Evolutionary conservation across 1,140 invertebrate species (phyloP).

Genomic region (Drosophila sulfurigaster): DNA sequence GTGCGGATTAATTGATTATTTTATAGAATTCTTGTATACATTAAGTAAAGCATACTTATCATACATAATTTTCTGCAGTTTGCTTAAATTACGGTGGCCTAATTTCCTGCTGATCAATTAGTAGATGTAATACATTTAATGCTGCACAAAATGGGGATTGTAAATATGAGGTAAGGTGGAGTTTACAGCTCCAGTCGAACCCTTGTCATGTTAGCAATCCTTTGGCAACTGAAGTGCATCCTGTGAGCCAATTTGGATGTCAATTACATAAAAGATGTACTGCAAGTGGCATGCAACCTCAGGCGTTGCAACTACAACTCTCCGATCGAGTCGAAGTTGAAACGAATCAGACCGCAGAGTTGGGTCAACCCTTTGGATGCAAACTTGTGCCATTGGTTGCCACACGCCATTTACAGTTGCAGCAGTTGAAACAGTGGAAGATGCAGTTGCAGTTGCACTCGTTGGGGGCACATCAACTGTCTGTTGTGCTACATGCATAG

Average conservation of each 20-base stretch:
- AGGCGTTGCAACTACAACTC: no score
- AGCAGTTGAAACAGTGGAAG: background rate
- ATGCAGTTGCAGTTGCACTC: background rate
- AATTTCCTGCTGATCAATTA: no score
- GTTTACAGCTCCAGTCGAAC: background rate
- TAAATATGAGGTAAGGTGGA: background rate
- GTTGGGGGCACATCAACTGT: background rate
- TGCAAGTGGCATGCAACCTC: slow-evolving; percentile 11
- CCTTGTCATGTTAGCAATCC: background rate
- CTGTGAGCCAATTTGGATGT: slow-evolving; percentile 4
- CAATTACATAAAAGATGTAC: background rate
- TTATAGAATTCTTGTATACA: no score
- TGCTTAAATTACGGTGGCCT: no score
- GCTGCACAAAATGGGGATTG: no score
- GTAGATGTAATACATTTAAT: no score
- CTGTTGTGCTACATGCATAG: background rate
- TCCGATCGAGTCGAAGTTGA: background rate
- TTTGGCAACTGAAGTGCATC: background rate
- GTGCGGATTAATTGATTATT: no score
- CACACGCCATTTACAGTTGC: slow-evolving; percentile 19
- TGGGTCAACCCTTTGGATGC: background rate
- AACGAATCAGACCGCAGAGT: slow-evolving; percentile 16
- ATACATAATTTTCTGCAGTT: no score
- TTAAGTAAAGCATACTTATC: no score
- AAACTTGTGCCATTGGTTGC: background rate